These are phyloP conservation scores for Helicoverpa armigera DNA, from an alignment of 1,140 invertebrate genomes.

Conservation along the genomic window DNA sequence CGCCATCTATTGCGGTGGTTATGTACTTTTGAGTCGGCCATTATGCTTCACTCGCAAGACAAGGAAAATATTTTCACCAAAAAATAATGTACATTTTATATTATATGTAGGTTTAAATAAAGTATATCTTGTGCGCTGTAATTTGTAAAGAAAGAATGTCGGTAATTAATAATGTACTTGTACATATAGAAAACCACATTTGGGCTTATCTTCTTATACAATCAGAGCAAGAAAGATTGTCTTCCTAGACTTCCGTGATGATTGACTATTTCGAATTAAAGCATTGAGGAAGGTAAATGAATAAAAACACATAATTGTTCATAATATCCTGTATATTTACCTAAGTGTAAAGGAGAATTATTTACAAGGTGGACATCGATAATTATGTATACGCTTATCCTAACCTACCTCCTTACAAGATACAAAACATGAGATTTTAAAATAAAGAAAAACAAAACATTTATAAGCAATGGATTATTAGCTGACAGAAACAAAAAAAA, in stretches of 20 bases:
- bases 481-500: slow-evolving; percentile 5
- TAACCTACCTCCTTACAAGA: slow-evolving; percentile 63
- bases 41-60: no score
- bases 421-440: slow-evolving; percentile 34
- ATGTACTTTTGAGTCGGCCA: neutral
- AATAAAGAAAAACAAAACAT: slow-evolving; percentile 44
- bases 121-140: no score
- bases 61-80: no score
- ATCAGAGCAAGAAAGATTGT: no score
- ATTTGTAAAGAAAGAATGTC: no score
- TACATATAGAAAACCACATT: no score
- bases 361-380: slow-evolving; percentile 83
- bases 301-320: slow-evolving; percentile 63
- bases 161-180: no score
- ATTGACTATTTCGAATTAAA: no score
- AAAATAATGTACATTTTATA: no score
- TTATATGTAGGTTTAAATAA: no score
- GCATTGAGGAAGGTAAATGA: slow-evolving; percentile 55
- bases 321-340: slow-evolving; percentile 83
- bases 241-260: no score
- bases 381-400: slow-evolving; percentile 64
- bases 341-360: slow-evolving; percentile 84
- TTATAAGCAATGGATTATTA: slow-evolving; percentile 37
- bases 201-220: no score
- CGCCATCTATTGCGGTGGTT: neutral